A percentile compares a stretch with the other conserved stretches of the same genome.
These are phyloP conservation scores for Danionella dracula DNA, from an alignment of 2,797 vertebrate species.

Conservation along the genomic window DNA sequence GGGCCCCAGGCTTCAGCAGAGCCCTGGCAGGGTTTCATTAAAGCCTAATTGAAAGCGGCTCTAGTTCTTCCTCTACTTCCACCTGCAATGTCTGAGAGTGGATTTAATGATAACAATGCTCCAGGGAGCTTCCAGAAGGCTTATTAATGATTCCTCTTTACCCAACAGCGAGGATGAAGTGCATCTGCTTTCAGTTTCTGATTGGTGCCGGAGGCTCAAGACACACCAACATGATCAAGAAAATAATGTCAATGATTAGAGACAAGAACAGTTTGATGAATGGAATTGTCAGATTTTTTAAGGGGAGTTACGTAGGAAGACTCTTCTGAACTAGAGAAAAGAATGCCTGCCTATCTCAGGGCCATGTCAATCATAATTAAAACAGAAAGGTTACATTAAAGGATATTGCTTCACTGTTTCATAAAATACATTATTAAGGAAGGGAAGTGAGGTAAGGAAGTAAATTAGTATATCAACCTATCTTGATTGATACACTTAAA, in stretches of 20 bases:
- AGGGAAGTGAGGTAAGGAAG: too few relatives aligned
- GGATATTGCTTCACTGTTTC: too few relatives aligned
- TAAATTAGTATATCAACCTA: too few relatives aligned
- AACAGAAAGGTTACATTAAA: too few relatives aligned
- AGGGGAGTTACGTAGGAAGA: conserved; percentile 17
- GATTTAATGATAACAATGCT: conserved; percentile 35
- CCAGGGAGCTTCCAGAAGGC: conserved; percentile 1
- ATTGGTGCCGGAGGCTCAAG: conserved; percentile 15
- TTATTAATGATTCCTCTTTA: conserved; percentile 30
- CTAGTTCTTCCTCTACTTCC: conserved; percentile 33
- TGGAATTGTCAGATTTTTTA: conserved; percentile 11
- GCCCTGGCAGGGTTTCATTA: conserved; percentile 46
- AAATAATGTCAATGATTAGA: not conserved
- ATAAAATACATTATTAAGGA: too few relatives aligned
- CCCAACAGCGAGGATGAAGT: not conserved
- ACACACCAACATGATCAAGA: not conserved
- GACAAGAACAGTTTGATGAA: not conserved
- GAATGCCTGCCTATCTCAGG: not conserved
- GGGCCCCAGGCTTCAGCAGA: conserved; percentile 30
- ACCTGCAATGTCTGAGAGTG: conserved; percentile 38
- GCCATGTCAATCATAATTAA: not conserved
- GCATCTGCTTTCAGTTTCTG: conserved; percentile 6
- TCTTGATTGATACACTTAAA: too few relatives aligned
- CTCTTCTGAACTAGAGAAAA: conserved; percentile 37
- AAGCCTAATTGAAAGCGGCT: conserved; percentile 44